Conservation (phyloP, 2,888 invertebrate genomes). For the Tetragnatha montana region DNA sequence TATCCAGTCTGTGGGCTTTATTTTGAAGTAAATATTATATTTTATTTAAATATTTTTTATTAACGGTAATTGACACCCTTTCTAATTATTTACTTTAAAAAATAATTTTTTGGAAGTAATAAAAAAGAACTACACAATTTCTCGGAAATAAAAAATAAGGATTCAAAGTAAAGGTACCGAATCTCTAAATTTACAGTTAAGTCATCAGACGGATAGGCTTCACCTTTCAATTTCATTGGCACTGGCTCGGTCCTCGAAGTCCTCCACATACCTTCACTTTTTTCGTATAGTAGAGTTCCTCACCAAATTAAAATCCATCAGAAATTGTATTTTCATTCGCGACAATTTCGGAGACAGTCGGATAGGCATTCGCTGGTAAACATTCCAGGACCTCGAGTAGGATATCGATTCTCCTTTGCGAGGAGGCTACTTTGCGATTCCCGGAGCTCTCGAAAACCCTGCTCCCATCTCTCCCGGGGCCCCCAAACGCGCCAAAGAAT, state of each 20-base stretch:
- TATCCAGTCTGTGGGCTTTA: no score
- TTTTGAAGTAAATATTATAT: no score
- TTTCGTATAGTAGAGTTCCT: background rate
- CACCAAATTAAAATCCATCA: slow-evolving; percentile 54
- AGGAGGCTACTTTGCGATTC: slow-evolving; percentile 33
- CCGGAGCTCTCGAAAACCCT: background rate
- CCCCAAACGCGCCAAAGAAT: slow-evolving; percentile 35
- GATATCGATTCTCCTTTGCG: slow-evolving; percentile 47
- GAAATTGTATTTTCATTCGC: slow-evolving; percentile 61
- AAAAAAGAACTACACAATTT: no score
- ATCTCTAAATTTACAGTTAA: background rate
- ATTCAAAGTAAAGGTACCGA: background rate
- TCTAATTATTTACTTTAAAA: no score
- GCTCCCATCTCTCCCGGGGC: background rate
- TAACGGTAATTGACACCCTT: no score
- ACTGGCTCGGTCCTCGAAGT: background rate
- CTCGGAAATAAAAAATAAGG: no score
- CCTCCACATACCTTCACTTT: background rate
- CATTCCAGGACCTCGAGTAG: slow-evolving; percentile 31
- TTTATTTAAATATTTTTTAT: no score
- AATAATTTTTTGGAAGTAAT: no score
- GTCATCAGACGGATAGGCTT: background rate
- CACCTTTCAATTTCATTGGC: background rate
- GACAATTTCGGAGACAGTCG: slow-evolving; percentile 50
- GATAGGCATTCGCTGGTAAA: slow-evolving; percentile 55